Conservation (phyloP, 2,888 invertebrate genomes). For the Ganaspis brasiliensis region DNA sequence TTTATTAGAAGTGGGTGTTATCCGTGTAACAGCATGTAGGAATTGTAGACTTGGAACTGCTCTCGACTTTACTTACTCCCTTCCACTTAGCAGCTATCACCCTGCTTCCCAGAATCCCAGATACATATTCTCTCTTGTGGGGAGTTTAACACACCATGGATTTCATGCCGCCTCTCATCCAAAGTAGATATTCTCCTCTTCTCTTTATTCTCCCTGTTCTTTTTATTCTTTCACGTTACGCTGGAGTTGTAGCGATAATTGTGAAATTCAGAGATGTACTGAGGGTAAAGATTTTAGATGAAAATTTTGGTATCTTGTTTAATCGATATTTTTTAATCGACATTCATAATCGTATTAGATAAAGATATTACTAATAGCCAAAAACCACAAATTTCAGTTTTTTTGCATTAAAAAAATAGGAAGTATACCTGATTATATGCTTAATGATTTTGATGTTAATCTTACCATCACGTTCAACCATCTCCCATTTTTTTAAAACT, state of each 20-base stretch:
- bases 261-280: too few species aligned
- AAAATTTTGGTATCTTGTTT: too few species aligned
- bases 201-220: neutral
- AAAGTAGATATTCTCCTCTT: slow-evolving; percentile 70
- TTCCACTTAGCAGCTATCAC: slow-evolving; percentile 56
- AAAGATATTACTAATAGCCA: too few species aligned
- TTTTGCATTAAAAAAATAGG: too few species aligned
- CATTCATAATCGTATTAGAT: too few species aligned
- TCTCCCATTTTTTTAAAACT: too few species aligned
- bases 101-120: slow-evolving; percentile 44
- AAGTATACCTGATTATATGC: too few species aligned
- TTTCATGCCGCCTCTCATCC: slow-evolving; percentile 72
- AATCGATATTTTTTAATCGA: too few species aligned
- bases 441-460: too few species aligned
- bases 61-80: slow-evolving; percentile 54
- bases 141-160: slow-evolving; percentile 70
- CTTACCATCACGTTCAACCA: too few species aligned
- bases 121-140: slow-evolving; percentile 49
- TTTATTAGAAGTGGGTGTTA: slow-evolving; percentile 45
- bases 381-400: too few species aligned
- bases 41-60: slow-evolving; percentile 61
- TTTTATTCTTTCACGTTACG: slow-evolving; percentile 19
- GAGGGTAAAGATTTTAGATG: too few species aligned
- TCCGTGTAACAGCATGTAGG: slow-evolving; percentile 50
- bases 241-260: slow-evolving; percentile 24